Evolutionary conservation across 2,888 invertebrate species (phyloP).

Genomic region (Drosophila cognata): DNA sequence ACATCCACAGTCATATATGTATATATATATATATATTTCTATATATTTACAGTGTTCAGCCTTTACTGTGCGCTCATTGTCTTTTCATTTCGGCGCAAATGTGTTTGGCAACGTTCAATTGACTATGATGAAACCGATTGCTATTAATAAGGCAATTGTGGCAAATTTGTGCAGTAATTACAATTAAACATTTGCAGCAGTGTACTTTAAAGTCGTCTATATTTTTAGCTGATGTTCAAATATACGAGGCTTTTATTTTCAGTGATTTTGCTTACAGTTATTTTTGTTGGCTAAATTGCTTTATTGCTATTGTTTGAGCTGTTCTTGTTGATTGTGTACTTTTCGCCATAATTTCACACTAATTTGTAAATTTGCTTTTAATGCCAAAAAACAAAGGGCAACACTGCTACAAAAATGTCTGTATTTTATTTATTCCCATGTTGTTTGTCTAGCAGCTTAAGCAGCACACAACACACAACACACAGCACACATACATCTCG

Average conservation of each 20-base stretch:
- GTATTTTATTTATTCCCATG: constrained; percentile 3
- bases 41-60: constrained; percentile 36
- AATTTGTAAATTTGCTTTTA: constrained; percentile 77
- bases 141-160: not conserved
- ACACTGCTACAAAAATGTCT: constrained; percentile 48
- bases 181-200: constrained; percentile 3
- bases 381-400: constrained; percentile 67
- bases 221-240: not conserved
- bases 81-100: constrained; percentile 21
- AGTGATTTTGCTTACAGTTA: constrained; percentile 33
- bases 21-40: not conserved
- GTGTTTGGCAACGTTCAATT: constrained; percentile 12
- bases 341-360: constrained; percentile 71
- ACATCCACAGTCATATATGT: not conserved
- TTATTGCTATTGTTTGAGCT: constrained; percentile 32
- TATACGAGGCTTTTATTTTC: constrained; percentile 50
- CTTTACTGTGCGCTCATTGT: constrained; percentile 47
- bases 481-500: not conserved
- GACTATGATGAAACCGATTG: constrained; percentile 15
- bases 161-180: not conserved
- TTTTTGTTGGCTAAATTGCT: constrained; percentile 28
- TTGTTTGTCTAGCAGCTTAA: constrained; percentile 4
- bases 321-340: constrained; percentile 52
- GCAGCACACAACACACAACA: not conserved
- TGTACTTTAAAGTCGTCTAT: constrained; percentile 17